phyloP scores from a whole-genome alignment of 2,797 vertebrate genomes.

The Pteronotus mesoamericanus region DNA sequence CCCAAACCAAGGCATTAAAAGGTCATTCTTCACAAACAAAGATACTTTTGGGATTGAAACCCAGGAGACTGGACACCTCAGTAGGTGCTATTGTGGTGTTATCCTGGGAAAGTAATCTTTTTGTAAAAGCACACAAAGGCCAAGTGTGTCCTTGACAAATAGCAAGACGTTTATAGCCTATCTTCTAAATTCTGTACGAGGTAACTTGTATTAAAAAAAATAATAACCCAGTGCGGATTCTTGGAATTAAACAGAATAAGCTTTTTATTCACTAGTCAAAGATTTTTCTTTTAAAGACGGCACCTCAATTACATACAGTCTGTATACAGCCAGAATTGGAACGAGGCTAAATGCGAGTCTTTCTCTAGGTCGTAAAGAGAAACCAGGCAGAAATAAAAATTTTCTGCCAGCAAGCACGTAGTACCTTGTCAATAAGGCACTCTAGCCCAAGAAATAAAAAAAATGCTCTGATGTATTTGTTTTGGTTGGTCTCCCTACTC shows the following conservation, averaged over 20 bases:
- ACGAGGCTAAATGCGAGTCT: background rate
- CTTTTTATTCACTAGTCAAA: background rate
- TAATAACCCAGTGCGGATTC: background rate
- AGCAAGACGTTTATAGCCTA: background rate
- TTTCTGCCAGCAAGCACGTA: background rate
- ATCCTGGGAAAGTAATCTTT: background rate
- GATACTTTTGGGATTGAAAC: slow-evolving; percentile 34
- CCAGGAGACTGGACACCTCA: background rate
- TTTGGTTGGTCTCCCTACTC: background rate
- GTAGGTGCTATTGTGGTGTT: background rate
- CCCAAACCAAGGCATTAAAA: slow-evolving; percentile 25
- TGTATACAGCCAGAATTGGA: background rate
- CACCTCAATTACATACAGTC: background rate
- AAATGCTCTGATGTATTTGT: background rate
- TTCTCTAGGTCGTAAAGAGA: background rate
- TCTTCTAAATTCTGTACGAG: background rate
- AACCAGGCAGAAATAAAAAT: background rate
- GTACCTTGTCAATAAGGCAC: background rate
- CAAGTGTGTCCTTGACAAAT: slow-evolving; percentile 26
- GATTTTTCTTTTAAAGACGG: background rate
- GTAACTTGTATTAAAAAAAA: background rate
- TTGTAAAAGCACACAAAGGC: slow-evolving; percentile 2
- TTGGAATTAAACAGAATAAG: background rate
- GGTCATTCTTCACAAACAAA: slow-evolving; percentile 55
- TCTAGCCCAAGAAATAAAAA: background rate